Evolutionary conservation across 2,113 vertebrate species (phyloP).

Genomic region (Piaya cayana): DNA sequence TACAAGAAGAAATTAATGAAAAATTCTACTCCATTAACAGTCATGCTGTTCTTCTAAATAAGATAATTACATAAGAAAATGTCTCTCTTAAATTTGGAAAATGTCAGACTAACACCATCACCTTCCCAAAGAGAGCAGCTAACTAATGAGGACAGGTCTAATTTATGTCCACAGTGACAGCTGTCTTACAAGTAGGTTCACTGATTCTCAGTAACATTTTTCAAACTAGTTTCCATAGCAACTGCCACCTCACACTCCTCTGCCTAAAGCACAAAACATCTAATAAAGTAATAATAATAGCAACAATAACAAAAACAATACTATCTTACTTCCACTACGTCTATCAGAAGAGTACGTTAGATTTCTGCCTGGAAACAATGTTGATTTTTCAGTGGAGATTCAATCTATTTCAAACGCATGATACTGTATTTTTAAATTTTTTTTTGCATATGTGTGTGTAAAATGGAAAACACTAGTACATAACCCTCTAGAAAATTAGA

Average conservation of each 20-base stretch:
- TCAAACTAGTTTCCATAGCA: constrained; percentile 73
- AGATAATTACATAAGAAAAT: neutral
- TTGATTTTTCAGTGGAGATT: neutral
- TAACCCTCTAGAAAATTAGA: neutral
- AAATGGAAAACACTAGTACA: neutral
- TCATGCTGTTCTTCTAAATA: neutral
- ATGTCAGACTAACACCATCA: neutral
- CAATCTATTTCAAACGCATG: constrained; percentile 1
- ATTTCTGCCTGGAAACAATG: constrained; percentile 28
- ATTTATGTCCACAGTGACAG: constrained; percentile 63
- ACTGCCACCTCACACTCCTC: constrained; percentile 42
- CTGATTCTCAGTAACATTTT: constrained; percentile 25
- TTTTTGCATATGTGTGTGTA: neutral
- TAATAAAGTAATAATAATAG: constrained; percentile 52
- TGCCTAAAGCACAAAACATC: constrained; percentile 34
- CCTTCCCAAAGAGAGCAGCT: neutral
- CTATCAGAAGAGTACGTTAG: neutral
- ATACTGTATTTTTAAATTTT: neutral
- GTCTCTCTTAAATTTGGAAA: neutral
- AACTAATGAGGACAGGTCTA: constrained; percentile 18
- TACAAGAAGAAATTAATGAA: neutral
- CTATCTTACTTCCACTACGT: neutral
- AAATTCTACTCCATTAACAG: neutral
- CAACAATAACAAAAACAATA: neutral
- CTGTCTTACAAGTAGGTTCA: constrained; percentile 60